Conservation (phyloP, 2,888 invertebrate genomes). For the Calephelis perditalis region DNA sequence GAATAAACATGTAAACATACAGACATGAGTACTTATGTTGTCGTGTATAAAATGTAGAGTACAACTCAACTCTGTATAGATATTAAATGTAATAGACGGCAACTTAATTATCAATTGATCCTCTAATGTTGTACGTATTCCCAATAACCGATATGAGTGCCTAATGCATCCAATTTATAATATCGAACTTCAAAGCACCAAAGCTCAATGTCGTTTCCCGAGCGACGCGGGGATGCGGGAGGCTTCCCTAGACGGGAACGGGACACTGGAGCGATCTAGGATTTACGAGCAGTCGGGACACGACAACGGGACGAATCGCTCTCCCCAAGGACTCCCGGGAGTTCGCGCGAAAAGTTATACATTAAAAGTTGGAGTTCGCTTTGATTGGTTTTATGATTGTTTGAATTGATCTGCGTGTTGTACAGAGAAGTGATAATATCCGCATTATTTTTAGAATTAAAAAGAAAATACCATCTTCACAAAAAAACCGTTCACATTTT, state of each 20-base stretch:
- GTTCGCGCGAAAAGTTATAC: conserved; percentile 22
- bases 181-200: conserved; percentile 19
- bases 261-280: conserved; percentile 37
- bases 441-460: background rate
- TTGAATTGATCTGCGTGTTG: background rate
- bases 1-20: too few relatives aligned
- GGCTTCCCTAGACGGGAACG: conserved; percentile 35
- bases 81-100: too few relatives aligned
- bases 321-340: conserved; percentile 38
- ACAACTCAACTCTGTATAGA: too few relatives aligned
- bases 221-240: conserved; percentile 42
- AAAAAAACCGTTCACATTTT: background rate
- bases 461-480: background rate
- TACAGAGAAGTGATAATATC: background rate
- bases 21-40: too few relatives aligned
- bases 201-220: conserved; percentile 51
- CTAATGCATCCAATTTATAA: conserved; percentile 50
- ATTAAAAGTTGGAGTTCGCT: conserved; percentile 3
- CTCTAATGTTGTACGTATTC: background rate
- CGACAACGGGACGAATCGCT: conserved; percentile 34
- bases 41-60: too few relatives aligned
- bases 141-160: conserved; percentile 17
- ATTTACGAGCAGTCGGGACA: conserved; percentile 41
- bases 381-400: background rate
- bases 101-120: too few relatives aligned